These are phyloP conservation scores for Caenorhabditis zanzibari DNA, from an alignment of 2,888 invertebrate species.

Conservation along the genomic window DNA sequence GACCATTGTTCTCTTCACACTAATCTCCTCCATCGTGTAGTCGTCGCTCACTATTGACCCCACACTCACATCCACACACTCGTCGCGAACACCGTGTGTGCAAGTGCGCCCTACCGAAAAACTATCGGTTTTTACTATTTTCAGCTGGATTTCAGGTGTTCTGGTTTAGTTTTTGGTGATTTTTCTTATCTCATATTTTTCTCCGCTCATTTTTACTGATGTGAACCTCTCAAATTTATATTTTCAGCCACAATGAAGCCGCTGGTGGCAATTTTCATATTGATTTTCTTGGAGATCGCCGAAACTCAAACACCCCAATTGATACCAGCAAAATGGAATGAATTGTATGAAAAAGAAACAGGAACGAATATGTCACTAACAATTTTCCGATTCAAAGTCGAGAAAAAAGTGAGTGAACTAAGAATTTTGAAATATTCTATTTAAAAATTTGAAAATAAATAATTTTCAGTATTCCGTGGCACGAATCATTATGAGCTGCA, in stretches of 20 bases:
- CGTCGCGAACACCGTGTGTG: background rate
- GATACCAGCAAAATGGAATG: constrained; percentile 64
- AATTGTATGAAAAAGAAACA: constrained; percentile 39
- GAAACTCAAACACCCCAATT: constrained; percentile 24
- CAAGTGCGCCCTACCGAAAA: background rate
- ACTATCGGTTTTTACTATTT: too few relatives aligned
- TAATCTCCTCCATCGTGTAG: constrained; percentile 2
- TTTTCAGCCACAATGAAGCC: constrained; percentile 11
- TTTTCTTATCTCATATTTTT: background rate
- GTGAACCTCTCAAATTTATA: too few relatives aligned
- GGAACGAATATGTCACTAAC: constrained; percentile 38
- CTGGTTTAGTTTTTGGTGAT: background rate
- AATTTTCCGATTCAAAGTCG: constrained; percentile 57
- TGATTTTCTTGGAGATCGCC: constrained; percentile 27
- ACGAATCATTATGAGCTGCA: constrained; percentile 46
- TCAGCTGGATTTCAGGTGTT: background rate
- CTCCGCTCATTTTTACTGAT: background rate
- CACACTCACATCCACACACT: background rate
- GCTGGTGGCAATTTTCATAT: constrained; percentile 10
- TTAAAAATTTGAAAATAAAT: background rate
- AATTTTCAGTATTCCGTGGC: constrained; percentile 45
- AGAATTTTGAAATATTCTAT: background rate
- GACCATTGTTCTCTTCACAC: background rate
- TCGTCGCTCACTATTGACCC: background rate
- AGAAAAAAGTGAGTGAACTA: constrained; percentile 39